Evolutionary conservation across 2,113 vertebrate species (phyloP).

Genomic region (Mastomys coucha): DNA sequence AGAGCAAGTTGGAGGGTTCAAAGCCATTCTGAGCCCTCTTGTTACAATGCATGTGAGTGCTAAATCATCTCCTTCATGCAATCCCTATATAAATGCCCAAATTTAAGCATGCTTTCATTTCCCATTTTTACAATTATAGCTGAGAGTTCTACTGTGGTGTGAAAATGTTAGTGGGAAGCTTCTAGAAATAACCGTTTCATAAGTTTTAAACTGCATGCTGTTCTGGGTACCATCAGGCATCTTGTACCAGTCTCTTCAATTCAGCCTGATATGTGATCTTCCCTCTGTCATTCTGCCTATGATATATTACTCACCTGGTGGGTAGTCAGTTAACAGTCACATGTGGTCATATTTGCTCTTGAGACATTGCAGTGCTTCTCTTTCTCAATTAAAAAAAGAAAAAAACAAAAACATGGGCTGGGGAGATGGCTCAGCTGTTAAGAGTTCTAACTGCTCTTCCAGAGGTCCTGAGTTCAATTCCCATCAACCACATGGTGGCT

Average conservation of each 20-base stretch:
- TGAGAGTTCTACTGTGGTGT: not conserved
- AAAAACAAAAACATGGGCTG: too few relatives aligned
- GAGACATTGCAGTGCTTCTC: not conserved
- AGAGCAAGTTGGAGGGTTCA: conserved; percentile 42
- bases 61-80: conserved; percentile 59
- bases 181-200: not conserved
- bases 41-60: conserved; percentile 28
- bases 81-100: not conserved
- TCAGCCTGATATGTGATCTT: too few relatives aligned
- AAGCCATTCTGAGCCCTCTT: not conserved
- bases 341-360: not conserved
- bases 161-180: not conserved
- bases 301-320: not conserved
- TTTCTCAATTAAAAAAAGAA: too few relatives aligned
- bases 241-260: too few relatives aligned
- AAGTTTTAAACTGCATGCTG: not conserved
- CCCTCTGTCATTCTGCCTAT: not conserved
- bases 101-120: not conserved
- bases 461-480: too few relatives aligned
- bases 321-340: not conserved
- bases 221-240: not conserved
- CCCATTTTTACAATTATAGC: too few relatives aligned
- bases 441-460: too few relatives aligned
- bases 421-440: too few relatives aligned
- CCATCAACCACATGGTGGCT: too few relatives aligned